Conservation (phyloP, 2,888 invertebrate species). For the Zonitis immaculata region DNA sequence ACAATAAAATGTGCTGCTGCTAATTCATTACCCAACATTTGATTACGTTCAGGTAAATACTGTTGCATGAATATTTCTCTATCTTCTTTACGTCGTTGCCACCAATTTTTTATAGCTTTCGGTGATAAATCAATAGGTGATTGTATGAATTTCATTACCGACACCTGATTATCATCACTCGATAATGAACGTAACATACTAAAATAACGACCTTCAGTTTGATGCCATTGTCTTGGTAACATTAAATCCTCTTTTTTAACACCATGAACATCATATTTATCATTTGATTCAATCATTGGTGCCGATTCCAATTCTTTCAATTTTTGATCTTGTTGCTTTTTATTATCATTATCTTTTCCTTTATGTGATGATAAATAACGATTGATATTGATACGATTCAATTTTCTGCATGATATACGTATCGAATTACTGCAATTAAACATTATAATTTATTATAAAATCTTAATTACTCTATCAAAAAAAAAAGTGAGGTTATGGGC, state of each 20-base stretch:
- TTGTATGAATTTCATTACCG: conserved; percentile 49
- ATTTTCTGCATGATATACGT: neutral
- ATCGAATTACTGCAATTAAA: neutral
- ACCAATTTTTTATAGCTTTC: conserved; percentile 55
- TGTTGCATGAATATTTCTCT: conserved; percentile 57
- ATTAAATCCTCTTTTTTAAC: conserved; percentile 46
- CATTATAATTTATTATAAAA: neutral
- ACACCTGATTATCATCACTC: conserved; percentile 52
- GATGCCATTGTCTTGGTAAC: conserved; percentile 60
- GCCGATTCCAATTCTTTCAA: neutral
- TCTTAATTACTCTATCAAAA: neutral
- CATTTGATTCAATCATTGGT: neutral
- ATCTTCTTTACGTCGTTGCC: conserved; percentile 49
- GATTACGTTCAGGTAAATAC: conserved; percentile 56
- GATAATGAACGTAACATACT: conserved; percentile 57
- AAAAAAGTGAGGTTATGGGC: neutral
- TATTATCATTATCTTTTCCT: neutral
- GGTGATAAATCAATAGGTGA: conserved; percentile 51
- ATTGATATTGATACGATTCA: neutral
- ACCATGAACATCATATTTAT: conserved; percentile 20
- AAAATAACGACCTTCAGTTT: conserved; percentile 56
- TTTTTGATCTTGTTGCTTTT: neutral
- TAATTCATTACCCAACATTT: conserved; percentile 70
- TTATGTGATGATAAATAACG: neutral
- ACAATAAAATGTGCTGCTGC: conserved; percentile 84